Conservation (phyloP, 1,140 invertebrate species). For the Drosophila nebulosa region DNA sequence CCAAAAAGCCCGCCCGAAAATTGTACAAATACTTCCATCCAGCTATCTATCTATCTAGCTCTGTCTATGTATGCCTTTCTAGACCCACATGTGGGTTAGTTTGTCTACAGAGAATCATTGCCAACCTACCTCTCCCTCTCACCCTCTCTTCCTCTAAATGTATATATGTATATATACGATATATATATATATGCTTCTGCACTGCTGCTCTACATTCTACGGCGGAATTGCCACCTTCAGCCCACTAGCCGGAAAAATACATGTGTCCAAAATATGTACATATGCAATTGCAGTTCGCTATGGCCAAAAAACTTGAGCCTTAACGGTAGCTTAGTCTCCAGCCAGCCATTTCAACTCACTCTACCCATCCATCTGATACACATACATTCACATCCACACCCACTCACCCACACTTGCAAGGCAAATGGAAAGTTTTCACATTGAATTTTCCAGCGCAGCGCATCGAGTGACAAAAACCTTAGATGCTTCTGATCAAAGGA, state of each 20-base stretch:
- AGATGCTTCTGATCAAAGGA: constrained; percentile 6
- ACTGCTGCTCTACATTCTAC: constrained; percentile 56
- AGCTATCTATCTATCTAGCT: constrained; percentile 15
- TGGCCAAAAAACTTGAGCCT: constrained; percentile 57
- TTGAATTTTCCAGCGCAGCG: constrained; percentile 68
- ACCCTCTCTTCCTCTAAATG: too few species aligned
- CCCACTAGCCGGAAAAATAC: constrained; percentile 21
- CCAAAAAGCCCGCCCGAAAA: constrained; percentile 17
- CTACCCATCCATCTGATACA: background rate
- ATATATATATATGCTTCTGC: constrained; percentile 9
- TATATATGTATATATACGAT: background rate
- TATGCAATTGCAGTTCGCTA: constrained; percentile 52
- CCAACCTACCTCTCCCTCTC: constrained; percentile 1
- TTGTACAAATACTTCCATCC: constrained; percentile 56
- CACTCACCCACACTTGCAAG: constrained; percentile 12
- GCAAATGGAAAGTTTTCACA: constrained; percentile 72
- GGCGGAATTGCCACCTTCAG: constrained; percentile 7
- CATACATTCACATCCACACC: background rate
- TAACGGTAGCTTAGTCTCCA: constrained; percentile 62
- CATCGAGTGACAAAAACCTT: constrained; percentile 63
- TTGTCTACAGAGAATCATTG: constrained; percentile 42
- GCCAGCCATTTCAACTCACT: constrained; percentile 36
- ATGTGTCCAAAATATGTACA: constrained; percentile 55
- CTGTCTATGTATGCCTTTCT: constrained; percentile 17
- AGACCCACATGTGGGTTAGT: constrained; percentile 48